Evolutionary conservation across 2,797 vertebrate genomes (phyloP).

Genomic region (Arrhamphus sclerolepis): DNA sequence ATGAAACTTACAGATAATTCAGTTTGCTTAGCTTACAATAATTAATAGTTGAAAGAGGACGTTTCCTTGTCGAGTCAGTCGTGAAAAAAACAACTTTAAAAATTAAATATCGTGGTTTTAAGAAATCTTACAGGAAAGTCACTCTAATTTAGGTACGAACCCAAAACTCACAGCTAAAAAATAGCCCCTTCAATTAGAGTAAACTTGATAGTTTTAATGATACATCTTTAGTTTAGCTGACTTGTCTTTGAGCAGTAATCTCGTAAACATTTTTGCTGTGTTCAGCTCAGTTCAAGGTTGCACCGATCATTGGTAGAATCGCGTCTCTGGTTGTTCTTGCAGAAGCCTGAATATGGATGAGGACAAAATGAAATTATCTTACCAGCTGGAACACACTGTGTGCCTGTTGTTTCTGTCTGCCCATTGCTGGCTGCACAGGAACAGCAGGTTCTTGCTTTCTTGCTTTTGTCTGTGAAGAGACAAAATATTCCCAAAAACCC

Average conservation of each 20-base stretch:
- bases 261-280: background rate
- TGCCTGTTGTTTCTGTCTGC: slow-evolving; percentile 48
- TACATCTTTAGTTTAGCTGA: no score
- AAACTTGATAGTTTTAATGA: no score
- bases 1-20: no score
- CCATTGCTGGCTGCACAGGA: slow-evolving; percentile 65
- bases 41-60: no score
- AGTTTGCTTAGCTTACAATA: no score
- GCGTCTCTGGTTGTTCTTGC: background rate
- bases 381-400: slow-evolving; percentile 59
- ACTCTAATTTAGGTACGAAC: no score
- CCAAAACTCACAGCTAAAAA: no score
- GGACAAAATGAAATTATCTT: background rate
- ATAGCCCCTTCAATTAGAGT: no score
- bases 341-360: background rate
- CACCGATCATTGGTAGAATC: background rate
- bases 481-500: slow-evolving; percentile 1
- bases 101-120: no score
- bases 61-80: no score
- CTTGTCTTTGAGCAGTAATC: background rate
- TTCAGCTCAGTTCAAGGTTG: background rate
- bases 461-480: slow-evolving; percentile 78
- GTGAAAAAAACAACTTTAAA: no score
- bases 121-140: no score
- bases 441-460: slow-evolving; percentile 76